Base-by-base conservation (phyloP, 64 coral and sea anemone genomes). In the Dendrophyllia cribrosa region DNA sequence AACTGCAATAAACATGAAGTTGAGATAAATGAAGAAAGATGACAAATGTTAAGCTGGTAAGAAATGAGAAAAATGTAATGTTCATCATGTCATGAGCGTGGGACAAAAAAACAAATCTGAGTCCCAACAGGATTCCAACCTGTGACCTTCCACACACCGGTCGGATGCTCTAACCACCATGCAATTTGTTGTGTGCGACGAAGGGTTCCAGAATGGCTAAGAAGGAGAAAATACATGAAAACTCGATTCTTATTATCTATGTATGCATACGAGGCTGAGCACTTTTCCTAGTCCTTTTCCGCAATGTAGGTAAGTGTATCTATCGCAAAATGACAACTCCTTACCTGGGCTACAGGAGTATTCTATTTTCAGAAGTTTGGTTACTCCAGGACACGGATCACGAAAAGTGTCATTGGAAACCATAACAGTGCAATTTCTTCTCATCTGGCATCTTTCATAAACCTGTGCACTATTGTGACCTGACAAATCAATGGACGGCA, bases 371-470 rank as follows among this genome's bases (percentile, higher is more conserved):
- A 92, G 44, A 5, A 74, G 44, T 52, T 92, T 92, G 2, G 17
- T 74, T 51, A 68, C 5, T 3, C 89, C 89, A 25, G 89, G 89
- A 12, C 89, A 92, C 4, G 89, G 78, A 65, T 92, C 89, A 4
- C 34, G 52, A 59, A 92, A 92, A 1, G 67, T 84, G 12, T 59
- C 67, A 60, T 58, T 73, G 1, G 68, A 74, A 22, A 74, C 78
- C 43, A 45, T 76, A 10, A 92, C 8, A 6, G 68, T 72, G 45
- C 89, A 92, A n/a, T 92, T 85, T 14, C 20, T 7, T 74, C 58
- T 72, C 89, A 84, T 83, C 55, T 92, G 78, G 44, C 89, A 92
- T 59, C 69, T 51, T 71, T 92, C 89, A 22, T 85, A 92, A 21
- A 82, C 70, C 23, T 71, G 59, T 3, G 82, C 52, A 50, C 62